A percentile compares a stretch with the other conserved stretches of the same genome.
phyloP scores from a whole-genome alignment of 2,797 vertebrate genomes.

The Setipinna tenuifilis region DNA sequence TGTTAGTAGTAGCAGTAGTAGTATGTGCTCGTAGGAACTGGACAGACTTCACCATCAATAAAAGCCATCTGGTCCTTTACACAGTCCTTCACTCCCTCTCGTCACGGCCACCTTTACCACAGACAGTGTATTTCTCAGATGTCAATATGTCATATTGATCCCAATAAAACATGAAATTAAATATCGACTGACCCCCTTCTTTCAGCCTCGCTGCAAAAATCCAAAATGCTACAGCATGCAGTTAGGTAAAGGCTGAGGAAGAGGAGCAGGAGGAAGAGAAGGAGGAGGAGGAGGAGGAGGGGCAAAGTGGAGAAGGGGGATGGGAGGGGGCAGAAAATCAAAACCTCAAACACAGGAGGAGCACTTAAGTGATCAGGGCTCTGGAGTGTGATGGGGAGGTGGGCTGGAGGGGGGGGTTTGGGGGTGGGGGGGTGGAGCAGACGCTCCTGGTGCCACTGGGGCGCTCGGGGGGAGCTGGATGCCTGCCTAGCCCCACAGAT shows the following conservation, averaged over 20 bases:
- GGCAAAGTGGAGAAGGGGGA: not conserved
- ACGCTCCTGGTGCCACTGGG: not conserved
- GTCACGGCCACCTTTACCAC: not conserved
- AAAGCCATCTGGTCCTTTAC: conserved; percentile 28
- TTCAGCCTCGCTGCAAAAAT: conserved; percentile 31
- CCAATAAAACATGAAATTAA: conserved; percentile 57
- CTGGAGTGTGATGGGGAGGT: no score
- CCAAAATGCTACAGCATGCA: conserved; percentile 10
- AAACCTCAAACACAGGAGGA: not conserved
- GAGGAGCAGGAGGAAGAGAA: not conserved
- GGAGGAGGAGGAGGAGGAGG: not conserved
- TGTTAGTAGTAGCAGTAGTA: no score
- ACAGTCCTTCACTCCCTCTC: not conserved
- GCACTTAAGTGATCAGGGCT: not conserved
- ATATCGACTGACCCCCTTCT: conserved; percentile 57
- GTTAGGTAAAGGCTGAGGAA: not conserved
- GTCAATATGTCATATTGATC: conserved; percentile 52
- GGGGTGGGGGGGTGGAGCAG: not conserved
- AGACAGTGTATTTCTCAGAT: conserved; percentile 33
- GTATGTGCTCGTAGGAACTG: not conserved
- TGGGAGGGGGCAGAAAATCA: not conserved
- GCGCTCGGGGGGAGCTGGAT: not conserved
- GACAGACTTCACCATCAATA: conserved; percentile 1
- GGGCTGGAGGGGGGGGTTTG: no score
- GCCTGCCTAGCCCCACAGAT: not conserved